These are phyloP conservation scores for Drosophila longiperda DNA, from an alignment of 2,888 invertebrate genomes.

Conservation along the genomic window DNA sequence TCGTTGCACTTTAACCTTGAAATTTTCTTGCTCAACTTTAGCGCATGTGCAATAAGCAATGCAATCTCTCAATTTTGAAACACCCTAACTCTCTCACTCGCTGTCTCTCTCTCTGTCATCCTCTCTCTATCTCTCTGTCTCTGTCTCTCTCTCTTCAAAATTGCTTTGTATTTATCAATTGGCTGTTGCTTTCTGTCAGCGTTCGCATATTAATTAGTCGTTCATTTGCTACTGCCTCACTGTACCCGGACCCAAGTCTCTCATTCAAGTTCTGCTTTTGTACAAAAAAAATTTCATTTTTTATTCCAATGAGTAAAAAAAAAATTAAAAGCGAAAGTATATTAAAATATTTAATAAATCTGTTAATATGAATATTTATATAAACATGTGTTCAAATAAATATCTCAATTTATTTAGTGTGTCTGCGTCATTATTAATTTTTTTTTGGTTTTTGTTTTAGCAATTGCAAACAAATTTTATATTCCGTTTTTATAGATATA, in stretches of 20 bases:
- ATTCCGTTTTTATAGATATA: neutral
- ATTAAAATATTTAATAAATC: slow-evolving; percentile 36
- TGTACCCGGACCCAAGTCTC: slow-evolving; percentile 16
- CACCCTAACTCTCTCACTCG: neutral
- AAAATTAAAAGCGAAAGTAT: slow-evolving; percentile 69
- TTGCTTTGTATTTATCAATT: slow-evolving; percentile 44
- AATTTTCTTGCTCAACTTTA: slow-evolving; percentile 49
- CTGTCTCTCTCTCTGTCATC: neutral
- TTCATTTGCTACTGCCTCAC: slow-evolving; percentile 26
- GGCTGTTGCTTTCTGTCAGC: slow-evolving; percentile 36
- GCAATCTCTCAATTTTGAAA: slow-evolving; percentile 35
- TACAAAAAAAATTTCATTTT: slow-evolving; percentile 49
- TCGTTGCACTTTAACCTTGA: slow-evolving; percentile 86
- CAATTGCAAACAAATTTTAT: slow-evolving; percentile 7
- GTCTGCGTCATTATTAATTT: neutral
- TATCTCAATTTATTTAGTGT: neutral
- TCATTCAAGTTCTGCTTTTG: slow-evolving; percentile 37
- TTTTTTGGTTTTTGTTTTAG: slow-evolving; percentile 3
- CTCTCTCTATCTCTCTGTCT: slow-evolving; percentile 1
- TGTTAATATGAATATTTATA: slow-evolving; percentile 12
- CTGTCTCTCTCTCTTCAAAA: neutral
- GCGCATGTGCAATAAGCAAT: slow-evolving; percentile 68
- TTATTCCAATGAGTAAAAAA: slow-evolving; percentile 45
- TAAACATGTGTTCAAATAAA: slow-evolving; percentile 14
- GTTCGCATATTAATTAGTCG: slow-evolving; percentile 59